phyloP scores from a whole-genome alignment of 1,140 invertebrate species.

The Drosophila lowei region DNA sequence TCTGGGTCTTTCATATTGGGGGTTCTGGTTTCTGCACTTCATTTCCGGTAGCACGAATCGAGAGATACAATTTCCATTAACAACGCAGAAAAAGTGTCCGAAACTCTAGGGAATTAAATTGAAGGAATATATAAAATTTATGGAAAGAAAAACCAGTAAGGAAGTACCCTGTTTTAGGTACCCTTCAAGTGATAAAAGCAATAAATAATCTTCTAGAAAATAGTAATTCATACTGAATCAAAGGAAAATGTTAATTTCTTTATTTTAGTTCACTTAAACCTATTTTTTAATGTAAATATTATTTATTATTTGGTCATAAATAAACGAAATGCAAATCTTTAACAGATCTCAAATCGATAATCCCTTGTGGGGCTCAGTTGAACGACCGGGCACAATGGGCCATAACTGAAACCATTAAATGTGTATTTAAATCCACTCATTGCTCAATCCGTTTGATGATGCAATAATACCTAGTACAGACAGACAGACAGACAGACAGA shows the following conservation, averaged over 20 bases:
- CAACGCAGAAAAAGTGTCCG: not conserved
- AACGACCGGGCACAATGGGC: slow-evolving; percentile 35
- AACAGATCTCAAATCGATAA: slow-evolving; percentile 13
- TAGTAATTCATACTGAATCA: too few relatives aligned
- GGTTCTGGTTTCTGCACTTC: too few relatives aligned
- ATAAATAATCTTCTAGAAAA: too few relatives aligned
- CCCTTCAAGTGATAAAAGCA: not conserved
- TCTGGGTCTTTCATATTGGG: not conserved
- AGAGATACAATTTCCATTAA: not conserved
- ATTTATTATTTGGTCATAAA: not conserved
- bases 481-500: slow-evolving; percentile 5
- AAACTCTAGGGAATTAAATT: too few relatives aligned
- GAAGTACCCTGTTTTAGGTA: too few relatives aligned
- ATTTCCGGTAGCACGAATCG: too few relatives aligned
- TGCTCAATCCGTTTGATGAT: slow-evolving; percentile 60
- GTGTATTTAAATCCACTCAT: slow-evolving; percentile 58
- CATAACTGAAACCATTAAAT: slow-evolving; percentile 39
- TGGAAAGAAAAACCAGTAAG: too few relatives aligned
- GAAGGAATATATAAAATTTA: too few relatives aligned
- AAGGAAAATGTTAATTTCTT: not conserved
- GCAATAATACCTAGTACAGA: slow-evolving; percentile 53
- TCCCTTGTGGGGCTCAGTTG: slow-evolving; percentile 14
- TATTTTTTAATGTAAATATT: too few relatives aligned
- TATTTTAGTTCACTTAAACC: too few relatives aligned
- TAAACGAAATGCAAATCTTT: slow-evolving; percentile 7